phyloP scores from a whole-genome alignment of 2,113 vertebrate species.

The Emydura subglobosa region DNA sequence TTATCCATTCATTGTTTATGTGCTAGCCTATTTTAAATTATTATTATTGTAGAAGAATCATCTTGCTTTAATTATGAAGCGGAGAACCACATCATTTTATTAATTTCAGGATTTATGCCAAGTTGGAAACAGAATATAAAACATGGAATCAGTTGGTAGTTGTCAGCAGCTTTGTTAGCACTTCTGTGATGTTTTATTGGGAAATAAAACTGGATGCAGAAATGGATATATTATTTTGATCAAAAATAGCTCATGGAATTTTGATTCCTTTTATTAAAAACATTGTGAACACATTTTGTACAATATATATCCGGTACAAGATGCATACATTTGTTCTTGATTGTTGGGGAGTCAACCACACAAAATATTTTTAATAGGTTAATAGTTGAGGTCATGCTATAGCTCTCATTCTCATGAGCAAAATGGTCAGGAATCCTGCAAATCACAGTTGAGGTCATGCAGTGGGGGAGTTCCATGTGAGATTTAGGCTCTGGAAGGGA shows the following conservation, averaged over 20 bases:
- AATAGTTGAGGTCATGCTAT: fast-evolving
- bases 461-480: fast-evolving
- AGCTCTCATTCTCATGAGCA: neutral
- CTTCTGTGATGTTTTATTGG: conserved; percentile 8
- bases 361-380: neutral
- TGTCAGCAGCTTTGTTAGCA: conserved; percentile 43
- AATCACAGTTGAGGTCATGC: neutral
- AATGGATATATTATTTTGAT: neutral
- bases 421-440: neutral
- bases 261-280: neutral
- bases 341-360: neutral
- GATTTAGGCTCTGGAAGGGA: neutral
- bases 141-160: conserved; percentile 11
- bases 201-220: neutral
- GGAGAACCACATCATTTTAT: conserved; percentile 40
- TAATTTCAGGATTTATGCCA: conserved; percentile 69
- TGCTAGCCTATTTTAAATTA: conserved; percentile 49
- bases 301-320: neutral
- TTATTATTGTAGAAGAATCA: conserved; percentile 68
- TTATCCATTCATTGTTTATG: conserved; percentile 58
- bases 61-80: conserved; percentile 65
- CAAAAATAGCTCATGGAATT: neutral
- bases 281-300: neutral
- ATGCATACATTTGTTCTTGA: neutral
- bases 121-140: conserved; percentile 55